These are phyloP conservation scores for Coptodon rendalli DNA, from an alignment of 2,113 vertebrate genomes.

Conservation along the genomic window DNA sequence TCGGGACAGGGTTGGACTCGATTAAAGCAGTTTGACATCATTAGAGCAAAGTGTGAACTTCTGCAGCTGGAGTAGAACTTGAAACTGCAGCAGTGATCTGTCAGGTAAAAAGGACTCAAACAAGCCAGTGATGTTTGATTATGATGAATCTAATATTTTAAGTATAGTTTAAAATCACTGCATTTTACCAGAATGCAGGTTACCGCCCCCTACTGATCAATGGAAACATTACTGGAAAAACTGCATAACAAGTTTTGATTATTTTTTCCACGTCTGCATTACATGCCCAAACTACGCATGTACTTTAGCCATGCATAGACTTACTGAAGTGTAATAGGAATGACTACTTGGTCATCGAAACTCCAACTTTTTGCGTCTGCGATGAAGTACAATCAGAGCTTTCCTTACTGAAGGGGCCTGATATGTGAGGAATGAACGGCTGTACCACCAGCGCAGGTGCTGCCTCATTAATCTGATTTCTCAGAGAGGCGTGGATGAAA, in stretches of 20 bases:
- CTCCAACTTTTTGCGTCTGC: not conserved
- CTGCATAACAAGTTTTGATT: not conserved
- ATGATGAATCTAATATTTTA: not conserved
- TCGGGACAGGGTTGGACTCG: not conserved
- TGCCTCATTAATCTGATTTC: slow-evolving; percentile 15
- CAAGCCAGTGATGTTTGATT: not conserved
- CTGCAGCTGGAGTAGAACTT: not conserved
- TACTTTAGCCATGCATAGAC: not conserved
- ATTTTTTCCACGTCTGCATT: not conserved
- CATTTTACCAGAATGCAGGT: not conserved
- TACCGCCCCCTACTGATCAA: not conserved
- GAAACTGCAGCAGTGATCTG: not conserved
- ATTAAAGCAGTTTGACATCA: not conserved
- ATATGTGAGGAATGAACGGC: not conserved
- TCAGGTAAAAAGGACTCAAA: not conserved
- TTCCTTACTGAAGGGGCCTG: not conserved
- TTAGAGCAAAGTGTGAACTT: not conserved
- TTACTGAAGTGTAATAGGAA: not conserved
- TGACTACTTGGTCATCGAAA: not conserved
- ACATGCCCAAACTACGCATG: not conserved
- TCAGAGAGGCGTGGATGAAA: not conserved
- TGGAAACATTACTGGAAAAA: not conserved
- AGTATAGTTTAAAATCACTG: not conserved
- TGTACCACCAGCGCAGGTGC: not conserved
- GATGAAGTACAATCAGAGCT: not conserved